These are phyloP conservation scores for Hydraecia micacea DNA, from an alignment of 2,888 invertebrate genomes.

Conservation along the genomic window DNA sequence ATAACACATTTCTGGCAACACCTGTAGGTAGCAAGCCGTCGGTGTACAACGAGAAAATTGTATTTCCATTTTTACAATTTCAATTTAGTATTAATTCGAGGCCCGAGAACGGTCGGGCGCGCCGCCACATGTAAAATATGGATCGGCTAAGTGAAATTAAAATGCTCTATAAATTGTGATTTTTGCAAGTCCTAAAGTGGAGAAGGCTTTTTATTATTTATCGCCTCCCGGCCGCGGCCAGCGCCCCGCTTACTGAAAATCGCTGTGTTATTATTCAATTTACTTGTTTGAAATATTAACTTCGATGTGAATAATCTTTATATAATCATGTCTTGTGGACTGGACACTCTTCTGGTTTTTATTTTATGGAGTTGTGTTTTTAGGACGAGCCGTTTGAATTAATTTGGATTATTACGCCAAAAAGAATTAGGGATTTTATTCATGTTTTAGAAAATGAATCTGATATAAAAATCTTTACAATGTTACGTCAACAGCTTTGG, in stretches of 20 bases:
- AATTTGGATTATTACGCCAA: constrained; percentile 34
- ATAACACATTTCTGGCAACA: constrained; percentile 85
- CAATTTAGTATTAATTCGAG: constrained; percentile 90
- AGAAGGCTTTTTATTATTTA: constrained; percentile 90
- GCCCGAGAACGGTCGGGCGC: constrained; percentile 86
- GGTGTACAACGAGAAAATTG: constrained; percentile 88
- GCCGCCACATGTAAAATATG: constrained; percentile 90
- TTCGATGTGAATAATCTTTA: constrained; percentile 75
- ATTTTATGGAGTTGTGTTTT: constrained; percentile 42
- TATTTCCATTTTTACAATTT: constrained; percentile 91
- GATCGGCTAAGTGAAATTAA: constrained; percentile 91
- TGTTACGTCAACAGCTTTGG: constrained; percentile 22
- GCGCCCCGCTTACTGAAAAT: constrained; percentile 86
- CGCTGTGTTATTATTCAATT: constrained; percentile 89
- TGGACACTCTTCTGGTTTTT: constrained; percentile 56
- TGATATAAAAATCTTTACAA: constrained; percentile 11
- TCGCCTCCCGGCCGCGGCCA: constrained; percentile 85
- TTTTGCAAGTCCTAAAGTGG: constrained; percentile 91
- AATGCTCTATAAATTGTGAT: constrained; percentile 91
- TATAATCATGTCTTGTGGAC: constrained; percentile 67
- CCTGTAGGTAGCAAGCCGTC: constrained; percentile 80
- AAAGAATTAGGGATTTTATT: constrained; percentile 47
- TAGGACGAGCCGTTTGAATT: constrained; percentile 37
- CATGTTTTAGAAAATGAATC: constrained; percentile 18
- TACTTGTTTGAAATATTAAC: constrained; percentile 87